phyloP scores from a whole-genome alignment of 2,113 vertebrate species.

The Tretioscincus oriximinensis region DNA sequence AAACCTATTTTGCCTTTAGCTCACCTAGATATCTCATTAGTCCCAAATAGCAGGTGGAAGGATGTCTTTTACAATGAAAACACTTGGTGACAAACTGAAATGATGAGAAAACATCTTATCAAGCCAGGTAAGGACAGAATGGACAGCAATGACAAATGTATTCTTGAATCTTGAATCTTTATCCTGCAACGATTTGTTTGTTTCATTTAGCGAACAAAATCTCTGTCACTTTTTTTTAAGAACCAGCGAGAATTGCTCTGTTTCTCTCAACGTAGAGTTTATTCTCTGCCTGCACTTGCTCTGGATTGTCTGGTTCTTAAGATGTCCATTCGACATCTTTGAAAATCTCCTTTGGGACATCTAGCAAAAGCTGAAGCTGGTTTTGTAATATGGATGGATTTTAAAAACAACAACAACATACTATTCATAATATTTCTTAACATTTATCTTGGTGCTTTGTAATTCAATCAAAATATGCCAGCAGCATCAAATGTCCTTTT shows the following conservation, averaged over 20 bases:
- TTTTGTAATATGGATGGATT: slow-evolving; percentile 48
- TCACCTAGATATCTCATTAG: slow-evolving; percentile 55
- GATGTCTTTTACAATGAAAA: slow-evolving; percentile 42
- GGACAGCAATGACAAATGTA: slow-evolving; percentile 6
- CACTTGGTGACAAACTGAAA: slow-evolving; percentile 25
- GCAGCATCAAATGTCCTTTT: slow-evolving; percentile 63
- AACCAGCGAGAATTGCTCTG: background rate
- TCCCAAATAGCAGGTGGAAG: slow-evolving; percentile 14
- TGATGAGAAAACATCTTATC: slow-evolving; percentile 34
- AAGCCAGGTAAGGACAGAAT: slow-evolving; percentile 23
- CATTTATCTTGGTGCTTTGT: slow-evolving; percentile 67
- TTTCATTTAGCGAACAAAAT: background rate
- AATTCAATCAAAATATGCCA: slow-evolving; percentile 64
- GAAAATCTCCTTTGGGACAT: slow-evolving; percentile 41
- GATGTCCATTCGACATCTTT: slow-evolving; percentile 30
- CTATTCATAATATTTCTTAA: slow-evolving; percentile 64
- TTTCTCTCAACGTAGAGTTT: no score
- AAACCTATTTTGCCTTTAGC: background rate
- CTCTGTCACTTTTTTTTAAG: background rate
- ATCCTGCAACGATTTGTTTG: background rate
- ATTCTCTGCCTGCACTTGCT: background rate
- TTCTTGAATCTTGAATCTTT: background rate
- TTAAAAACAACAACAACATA: slow-evolving; percentile 56
- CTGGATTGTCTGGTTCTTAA: background rate
- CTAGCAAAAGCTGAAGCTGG: slow-evolving; percentile 27